These are phyloP conservation scores for Papilio polytes DNA, from an alignment of 1,140 invertebrate genomes.

Conservation along the genomic window DNA sequence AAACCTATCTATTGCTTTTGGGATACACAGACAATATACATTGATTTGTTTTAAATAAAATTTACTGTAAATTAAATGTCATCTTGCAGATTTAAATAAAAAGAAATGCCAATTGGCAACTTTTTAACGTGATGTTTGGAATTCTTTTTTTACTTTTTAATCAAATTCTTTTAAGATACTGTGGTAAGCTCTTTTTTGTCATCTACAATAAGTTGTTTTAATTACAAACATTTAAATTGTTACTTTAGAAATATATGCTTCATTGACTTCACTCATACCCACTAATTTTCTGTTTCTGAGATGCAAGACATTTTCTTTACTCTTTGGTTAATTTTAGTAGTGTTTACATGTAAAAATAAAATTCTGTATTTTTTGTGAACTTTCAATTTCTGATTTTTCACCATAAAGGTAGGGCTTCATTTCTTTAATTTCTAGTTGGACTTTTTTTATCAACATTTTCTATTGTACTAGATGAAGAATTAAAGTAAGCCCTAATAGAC, in stretches of 20 bases:
- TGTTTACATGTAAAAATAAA: slow-evolving; percentile 7
- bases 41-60: not conserved
- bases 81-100: too few relatives aligned
- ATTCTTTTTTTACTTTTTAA: not conserved
- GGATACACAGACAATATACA: not conserved
- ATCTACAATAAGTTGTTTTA: not conserved
- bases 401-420: not conserved
- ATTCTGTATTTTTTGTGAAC: not conserved
- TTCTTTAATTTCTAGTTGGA: not conserved
- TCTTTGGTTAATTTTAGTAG: not conserved
- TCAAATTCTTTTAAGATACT: not conserved
- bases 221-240: not conserved
- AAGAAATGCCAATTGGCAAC: too few relatives aligned
- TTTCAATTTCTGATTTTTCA: not conserved
- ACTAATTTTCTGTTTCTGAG: not conserved
- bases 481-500: not conserved
- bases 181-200: not conserved
- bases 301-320: not conserved
- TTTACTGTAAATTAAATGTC: not conserved
- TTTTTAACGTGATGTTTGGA: not conserved
- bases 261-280: not conserved
- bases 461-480: not conserved
- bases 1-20: too few relatives aligned
- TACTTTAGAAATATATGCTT: not conserved
- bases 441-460: not conserved